Percentiles rank a stretch among this genome's conserved stretches.
Evolutionary conservation across 1,140 invertebrate genomes (phyloP).

Genomic region (Goniozus legneri): DNA sequence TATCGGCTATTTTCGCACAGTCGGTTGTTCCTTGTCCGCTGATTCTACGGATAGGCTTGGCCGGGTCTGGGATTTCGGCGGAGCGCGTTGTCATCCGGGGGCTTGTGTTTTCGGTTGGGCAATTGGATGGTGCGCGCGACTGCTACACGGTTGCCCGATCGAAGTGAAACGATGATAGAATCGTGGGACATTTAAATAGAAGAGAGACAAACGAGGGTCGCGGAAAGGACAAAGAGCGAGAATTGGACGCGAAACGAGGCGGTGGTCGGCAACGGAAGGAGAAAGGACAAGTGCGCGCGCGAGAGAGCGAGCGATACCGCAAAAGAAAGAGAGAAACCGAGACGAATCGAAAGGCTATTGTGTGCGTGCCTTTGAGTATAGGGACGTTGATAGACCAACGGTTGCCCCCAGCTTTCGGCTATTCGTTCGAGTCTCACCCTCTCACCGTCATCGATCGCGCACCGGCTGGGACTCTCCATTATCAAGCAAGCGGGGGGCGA

Average conservation of each 20-base stretch:
- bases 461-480: no score
- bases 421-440: not conserved
- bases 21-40: no score
- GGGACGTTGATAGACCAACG: not conserved
- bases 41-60: constrained; percentile 20
- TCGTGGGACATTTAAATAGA: constrained; percentile 9
- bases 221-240: not conserved
- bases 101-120: constrained; percentile 22
- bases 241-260: not conserved
- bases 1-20: constrained; percentile 13
- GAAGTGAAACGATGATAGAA: not conserved
- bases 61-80: constrained; percentile 25
- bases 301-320: not conserved
- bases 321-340: not conserved
- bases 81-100: constrained; percentile 24
- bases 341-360: not conserved
- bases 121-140: not conserved
- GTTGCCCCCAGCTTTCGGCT: not conserved
- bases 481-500: no score
- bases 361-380: no score
- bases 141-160: not conserved
- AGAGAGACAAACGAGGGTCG: not conserved
- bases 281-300: constrained; percentile 9
- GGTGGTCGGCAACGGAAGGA: constrained; percentile 7
- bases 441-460: no score